phyloP scores from a whole-genome alignment of 2,113 vertebrate genomes.

The Rhinoptilus africanus region DNA sequence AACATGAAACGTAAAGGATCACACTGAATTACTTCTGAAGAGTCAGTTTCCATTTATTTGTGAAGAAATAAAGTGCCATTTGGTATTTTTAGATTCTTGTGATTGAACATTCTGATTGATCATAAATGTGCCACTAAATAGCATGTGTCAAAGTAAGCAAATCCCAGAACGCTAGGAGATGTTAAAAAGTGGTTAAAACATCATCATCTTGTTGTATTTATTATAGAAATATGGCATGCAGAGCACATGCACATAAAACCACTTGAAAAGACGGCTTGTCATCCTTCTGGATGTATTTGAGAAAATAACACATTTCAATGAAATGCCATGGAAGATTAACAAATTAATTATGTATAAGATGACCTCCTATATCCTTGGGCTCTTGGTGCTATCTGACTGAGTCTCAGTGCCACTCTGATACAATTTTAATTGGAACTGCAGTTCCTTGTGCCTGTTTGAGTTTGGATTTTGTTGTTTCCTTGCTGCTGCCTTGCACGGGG shows the following conservation, averaged over 20 bases:
- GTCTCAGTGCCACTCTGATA: background rate
- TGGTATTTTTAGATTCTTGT: background rate
- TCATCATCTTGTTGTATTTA: background rate
- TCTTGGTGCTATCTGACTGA: background rate
- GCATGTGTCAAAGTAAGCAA: background rate
- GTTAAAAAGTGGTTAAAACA: background rate
- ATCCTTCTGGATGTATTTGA: background rate
- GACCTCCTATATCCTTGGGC: background rate
- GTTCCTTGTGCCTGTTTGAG: background rate
- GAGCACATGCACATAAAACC: background rate
- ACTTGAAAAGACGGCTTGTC: background rate
- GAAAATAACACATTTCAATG: background rate
- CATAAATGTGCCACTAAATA: background rate
- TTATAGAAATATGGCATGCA: background rate
- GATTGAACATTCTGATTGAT: background rate
- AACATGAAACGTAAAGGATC: background rate
- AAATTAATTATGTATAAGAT: slow-evolving; percentile 25
- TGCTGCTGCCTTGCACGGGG: background rate
- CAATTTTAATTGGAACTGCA: background rate
- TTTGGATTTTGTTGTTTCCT: background rate
- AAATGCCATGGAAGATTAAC: slow-evolving; percentile 17
- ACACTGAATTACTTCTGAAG: background rate
- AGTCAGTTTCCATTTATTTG: background rate
- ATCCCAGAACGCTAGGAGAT: background rate
- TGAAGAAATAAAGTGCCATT: background rate